Conservation (phyloP, 2,888 invertebrate species). For the Neria commutata region DNA sequence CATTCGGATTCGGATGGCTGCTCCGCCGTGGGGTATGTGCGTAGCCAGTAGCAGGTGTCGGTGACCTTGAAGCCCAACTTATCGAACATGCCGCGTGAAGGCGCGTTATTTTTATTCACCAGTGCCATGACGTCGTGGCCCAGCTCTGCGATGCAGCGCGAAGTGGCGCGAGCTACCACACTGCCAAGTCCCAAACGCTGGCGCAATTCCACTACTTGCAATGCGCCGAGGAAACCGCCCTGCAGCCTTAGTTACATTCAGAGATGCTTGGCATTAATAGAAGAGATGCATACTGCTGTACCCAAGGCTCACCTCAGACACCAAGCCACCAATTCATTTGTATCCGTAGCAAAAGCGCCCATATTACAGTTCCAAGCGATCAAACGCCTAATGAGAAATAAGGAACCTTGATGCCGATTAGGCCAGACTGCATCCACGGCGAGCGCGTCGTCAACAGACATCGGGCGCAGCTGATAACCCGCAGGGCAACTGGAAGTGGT, state of each 20-base stretch:
- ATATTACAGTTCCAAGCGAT: conserved; percentile 49
- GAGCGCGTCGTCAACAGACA: conserved; percentile 42
- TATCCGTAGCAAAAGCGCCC: conserved; percentile 45
- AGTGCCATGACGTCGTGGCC: conserved; percentile 48
- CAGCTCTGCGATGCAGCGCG: conserved; percentile 40
- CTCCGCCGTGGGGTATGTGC: conserved; percentile 35
- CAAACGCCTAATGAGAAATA: conserved; percentile 47
- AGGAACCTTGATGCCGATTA: conserved; percentile 50
- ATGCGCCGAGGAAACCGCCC: conserved; percentile 47
- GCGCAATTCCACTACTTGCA: conserved; percentile 46
- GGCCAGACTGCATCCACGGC: conserved; percentile 51
- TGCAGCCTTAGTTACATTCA: conserved; percentile 35
- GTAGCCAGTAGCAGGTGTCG: conserved; percentile 41
- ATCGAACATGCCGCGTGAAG: conserved; percentile 43
- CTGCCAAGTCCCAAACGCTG: conserved; percentile 45
- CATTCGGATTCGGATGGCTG: conserved; percentile 28
- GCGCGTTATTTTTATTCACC: conserved; percentile 39
- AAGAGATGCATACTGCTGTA: not conserved
- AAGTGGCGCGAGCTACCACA: conserved; percentile 39
- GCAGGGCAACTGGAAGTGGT: conserved; percentile 41
- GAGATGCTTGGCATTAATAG: not conserved
- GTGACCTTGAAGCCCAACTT: conserved; percentile 44
- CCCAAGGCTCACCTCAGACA: conserved; percentile 52
- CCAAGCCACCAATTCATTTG: conserved; percentile 56
- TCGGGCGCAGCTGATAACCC: conserved; percentile 34